Evolutionary conservation across 2,113 vertebrate species (phyloP).

Genomic region (Hemiscyllium ocellatum): DNA sequence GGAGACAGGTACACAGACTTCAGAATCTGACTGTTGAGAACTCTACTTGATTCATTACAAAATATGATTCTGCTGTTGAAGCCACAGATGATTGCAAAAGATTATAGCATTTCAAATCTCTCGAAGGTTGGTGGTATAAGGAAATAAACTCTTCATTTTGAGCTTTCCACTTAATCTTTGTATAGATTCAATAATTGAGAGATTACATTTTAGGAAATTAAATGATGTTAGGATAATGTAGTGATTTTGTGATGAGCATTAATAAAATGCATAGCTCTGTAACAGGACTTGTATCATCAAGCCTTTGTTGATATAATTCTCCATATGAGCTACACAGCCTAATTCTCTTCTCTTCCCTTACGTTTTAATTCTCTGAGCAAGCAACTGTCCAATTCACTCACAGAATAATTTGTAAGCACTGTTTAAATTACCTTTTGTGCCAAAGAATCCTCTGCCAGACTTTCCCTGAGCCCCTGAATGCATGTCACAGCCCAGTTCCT

Average conservation of each 20-base stretch:
- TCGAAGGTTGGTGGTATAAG: background rate
- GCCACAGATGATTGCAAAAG: background rate
- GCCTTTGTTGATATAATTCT: background rate
- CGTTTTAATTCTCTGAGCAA: background rate
- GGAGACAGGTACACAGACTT: constrained; percentile 28
- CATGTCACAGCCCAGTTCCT: background rate
- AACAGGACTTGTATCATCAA: background rate
- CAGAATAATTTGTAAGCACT: background rate
- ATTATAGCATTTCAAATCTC: background rate
- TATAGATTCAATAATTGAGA: background rate
- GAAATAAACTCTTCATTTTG: background rate
- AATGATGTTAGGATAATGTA: background rate
- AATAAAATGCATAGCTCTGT: background rate
- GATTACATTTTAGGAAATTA: background rate
- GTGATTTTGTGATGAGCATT: background rate
- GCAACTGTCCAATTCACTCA: background rate
- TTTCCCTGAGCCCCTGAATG: background rate
- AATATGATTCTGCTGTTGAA: constrained; percentile 20
- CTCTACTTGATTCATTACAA: constrained; percentile 12
- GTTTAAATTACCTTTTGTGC: background rate
- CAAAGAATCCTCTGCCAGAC: background rate
- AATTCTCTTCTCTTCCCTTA: background rate
- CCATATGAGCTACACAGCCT: background rate
- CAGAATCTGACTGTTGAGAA: constrained; percentile 3
- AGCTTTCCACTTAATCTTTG: background rate